A percentile compares a stretch with the other conserved stretches of the same genome.
phyloP scores from a whole-genome alignment of 2,113 vertebrate genomes.

The Myotis davidii region DNA sequence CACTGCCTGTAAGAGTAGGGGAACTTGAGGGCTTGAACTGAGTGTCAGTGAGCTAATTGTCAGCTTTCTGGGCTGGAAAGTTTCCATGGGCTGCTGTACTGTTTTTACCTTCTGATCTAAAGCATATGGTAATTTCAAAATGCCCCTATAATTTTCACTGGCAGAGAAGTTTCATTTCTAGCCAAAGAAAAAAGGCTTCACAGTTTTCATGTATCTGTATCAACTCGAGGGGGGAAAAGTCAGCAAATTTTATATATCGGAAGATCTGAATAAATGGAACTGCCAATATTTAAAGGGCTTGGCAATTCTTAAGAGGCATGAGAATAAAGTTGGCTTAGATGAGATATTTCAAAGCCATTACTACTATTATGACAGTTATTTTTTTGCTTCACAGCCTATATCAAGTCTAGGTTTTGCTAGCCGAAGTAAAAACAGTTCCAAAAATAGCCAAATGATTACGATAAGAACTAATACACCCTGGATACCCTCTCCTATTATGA shows the following conservation, averaged over 20 bases:
- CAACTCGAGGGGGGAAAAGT: slow-evolving; percentile 21
- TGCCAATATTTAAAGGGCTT: slow-evolving; percentile 52
- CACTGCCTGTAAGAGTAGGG: background rate
- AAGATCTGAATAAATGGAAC: slow-evolving; percentile 65
- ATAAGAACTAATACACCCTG: background rate
- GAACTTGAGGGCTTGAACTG: background rate
- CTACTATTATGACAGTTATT: background rate
- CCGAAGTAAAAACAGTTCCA: slow-evolving; percentile 49
- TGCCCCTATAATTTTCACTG: slow-evolving; percentile 54
- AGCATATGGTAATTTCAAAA: slow-evolving; percentile 56
- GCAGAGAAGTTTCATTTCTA: slow-evolving; percentile 58
- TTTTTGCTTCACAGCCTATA: background rate
- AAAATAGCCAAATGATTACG: slow-evolving; percentile 59
- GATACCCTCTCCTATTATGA: background rate
- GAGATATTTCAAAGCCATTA: slow-evolving; percentile 43
- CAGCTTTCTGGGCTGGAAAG: background rate
- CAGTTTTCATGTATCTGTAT: slow-evolving; percentile 56
- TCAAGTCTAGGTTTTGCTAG: slow-evolving; percentile 52
- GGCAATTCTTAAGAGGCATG: slow-evolving; percentile 50
- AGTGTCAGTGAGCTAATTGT: slow-evolving; percentile 1
- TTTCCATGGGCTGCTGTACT: slow-evolving; percentile 39
- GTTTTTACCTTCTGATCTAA: slow-evolving; percentile 62
- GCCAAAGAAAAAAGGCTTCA: background rate
- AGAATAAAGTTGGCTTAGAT: slow-evolving; percentile 41
- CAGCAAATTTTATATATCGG: slow-evolving; percentile 30